Base-by-base conservation (phyloP, 2,797 vertebrate species). In the Rhyacichthys aspro region DNA sequence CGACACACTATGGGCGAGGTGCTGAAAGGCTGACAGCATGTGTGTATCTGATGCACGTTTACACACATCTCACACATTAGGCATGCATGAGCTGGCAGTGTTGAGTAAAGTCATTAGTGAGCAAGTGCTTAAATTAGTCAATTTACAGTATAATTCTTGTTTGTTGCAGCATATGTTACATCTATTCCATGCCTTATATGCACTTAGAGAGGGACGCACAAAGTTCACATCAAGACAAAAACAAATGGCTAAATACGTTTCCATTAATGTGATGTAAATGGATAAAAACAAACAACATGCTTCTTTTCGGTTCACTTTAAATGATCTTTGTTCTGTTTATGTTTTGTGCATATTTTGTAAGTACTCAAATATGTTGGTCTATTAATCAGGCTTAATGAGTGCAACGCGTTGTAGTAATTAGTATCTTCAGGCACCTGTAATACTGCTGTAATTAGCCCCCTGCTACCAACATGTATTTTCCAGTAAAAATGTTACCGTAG, bases 391-490 rank as follows among this genome's bases (percentile, higher is more conserved):
- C 42, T 46, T 54, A 60, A 58, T 55, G 58, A 57, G 15, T 18
- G 65, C 49, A 53, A 57, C 50, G 16, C 50, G 33, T 37, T 41
- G 37, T 15, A 16, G 43, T 63, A 55, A 81, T 75, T 75, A 37
- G 46, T 46, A 64, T 72, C 58, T 69, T 77, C 52, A 78, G 69
- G 56, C 60, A 76, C 54, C 49, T 67, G 50, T 42, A 67, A 52
- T 47, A 59, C 23, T 38, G 42, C 19, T 46, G 14, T 67, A 74
- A 70, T 75, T 48, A 72, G 47, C 59, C 61, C 5, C 55, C 52
- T 47, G 53, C 60, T 71, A 36, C 33, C 55, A 37, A 73, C 58
- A 71, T 57, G 42, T 46, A 73, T 67, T 75, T 69, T 42, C 62
- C 6, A 36, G 41, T 19, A 47, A 59, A 59, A 61, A 59, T 28